Evolutionary conservation across 1,140 invertebrate genomes (phyloP).

Genomic region (Rhysida immarginata): DNA sequence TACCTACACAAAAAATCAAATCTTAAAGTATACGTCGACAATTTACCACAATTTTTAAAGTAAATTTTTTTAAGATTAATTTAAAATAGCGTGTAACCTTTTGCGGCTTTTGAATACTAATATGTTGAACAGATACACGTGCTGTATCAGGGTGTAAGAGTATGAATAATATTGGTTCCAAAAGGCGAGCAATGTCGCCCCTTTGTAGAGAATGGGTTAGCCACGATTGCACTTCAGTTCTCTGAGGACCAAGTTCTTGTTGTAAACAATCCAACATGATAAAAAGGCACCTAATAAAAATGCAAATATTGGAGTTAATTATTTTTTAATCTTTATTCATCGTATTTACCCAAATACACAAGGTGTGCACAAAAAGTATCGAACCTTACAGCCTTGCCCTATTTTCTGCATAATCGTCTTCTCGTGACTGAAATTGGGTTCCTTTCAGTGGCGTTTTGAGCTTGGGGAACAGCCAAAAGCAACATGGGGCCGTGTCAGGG

Average conservation of each 20-base stretch:
- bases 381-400: too few relatives aligned
- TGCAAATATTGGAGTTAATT: constrained; percentile 11
- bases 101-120: constrained; percentile 55
- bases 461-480: too few relatives aligned
- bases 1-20: neutral
- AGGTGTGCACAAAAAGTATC: too few relatives aligned
- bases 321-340: too few relatives aligned
- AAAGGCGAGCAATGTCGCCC: constrained; percentile 56
- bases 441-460: too few relatives aligned
- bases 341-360: too few relatives aligned
- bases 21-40: neutral
- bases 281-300: constrained; percentile 44
- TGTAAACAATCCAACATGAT: constrained; percentile 62
- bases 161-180: constrained; percentile 63
- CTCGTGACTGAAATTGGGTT: too few relatives aligned
- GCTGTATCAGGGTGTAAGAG: constrained; percentile 66
- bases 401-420: too few relatives aligned
- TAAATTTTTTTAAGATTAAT: neutral
- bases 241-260: constrained; percentile 49
- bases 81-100: constrained; percentile 32
- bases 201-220: constrained; percentile 52
- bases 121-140: constrained; percentile 67
- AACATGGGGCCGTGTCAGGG: too few relatives aligned
- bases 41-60: neutral
- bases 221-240: constrained; percentile 54